phyloP scores from a whole-genome alignment of 2,888 invertebrate species.

The Meteorus colon region DNA sequence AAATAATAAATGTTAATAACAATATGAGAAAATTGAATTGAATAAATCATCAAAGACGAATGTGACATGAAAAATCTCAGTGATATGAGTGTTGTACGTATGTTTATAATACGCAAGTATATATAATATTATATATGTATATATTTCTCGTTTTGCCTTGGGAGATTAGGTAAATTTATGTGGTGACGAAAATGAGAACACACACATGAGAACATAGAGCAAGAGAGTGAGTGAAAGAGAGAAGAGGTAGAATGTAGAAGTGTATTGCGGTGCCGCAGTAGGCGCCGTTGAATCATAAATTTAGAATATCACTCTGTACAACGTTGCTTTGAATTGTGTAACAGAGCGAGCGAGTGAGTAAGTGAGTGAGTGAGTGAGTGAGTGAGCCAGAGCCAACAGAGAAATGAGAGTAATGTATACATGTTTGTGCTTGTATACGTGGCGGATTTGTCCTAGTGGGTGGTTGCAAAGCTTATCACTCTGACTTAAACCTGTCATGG shows the following conservation, averaged over 20 bases:
- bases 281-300: slow-evolving; percentile 38
- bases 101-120: background rate
- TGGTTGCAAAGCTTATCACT: slow-evolving; percentile 32
- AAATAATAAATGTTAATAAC: too few species aligned
- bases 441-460: background rate
- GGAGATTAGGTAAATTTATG: slow-evolving; percentile 39
- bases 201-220: background rate
- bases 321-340: slow-evolving; percentile 5
- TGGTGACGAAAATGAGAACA: slow-evolving; percentile 40
- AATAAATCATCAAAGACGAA: background rate
- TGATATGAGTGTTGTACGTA: background rate
- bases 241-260: background rate
- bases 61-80: background rate
- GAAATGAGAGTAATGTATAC: background rate
- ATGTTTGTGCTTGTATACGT: background rate
- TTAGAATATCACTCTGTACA: slow-evolving; percentile 36
- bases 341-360: background rate
- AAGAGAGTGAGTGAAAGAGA: too few species aligned
- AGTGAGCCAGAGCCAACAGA: background rate
- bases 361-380: background rate
- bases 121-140: slow-evolving; percentile 2
- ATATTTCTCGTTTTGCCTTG: slow-evolving; percentile 36
- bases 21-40: too few species aligned
- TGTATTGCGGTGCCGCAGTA: slow-evolving; percentile 28
- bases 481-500: slow-evolving; percentile 38